Conservation (phyloP, 2,113 vertebrate genomes). For the Macheiramphus alcinus region DNA sequence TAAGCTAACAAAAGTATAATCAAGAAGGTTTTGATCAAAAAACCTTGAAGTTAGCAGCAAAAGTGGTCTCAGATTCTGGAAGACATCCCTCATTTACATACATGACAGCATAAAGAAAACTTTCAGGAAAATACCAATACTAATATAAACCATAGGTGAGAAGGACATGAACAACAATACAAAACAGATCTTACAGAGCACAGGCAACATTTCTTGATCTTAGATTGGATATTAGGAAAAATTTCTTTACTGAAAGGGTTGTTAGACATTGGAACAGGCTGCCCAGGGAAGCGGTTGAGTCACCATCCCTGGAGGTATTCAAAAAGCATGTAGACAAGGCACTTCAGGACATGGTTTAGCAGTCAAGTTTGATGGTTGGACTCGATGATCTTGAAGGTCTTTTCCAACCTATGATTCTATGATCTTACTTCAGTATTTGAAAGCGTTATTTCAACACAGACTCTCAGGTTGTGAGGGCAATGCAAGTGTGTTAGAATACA, state of each 20-base stretch:
- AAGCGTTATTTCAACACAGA: background rate
- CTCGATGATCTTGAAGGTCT: too few relatives aligned
- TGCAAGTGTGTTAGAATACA: background rate
- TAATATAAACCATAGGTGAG: background rate
- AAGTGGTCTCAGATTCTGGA: background rate
- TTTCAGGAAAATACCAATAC: background rate
- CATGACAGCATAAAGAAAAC: background rate
- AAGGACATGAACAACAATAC: background rate
- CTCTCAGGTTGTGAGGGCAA: background rate
- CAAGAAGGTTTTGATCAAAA: background rate
- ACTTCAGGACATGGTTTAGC: too few relatives aligned
- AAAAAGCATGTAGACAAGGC: too few relatives aligned
- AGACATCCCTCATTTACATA: background rate
- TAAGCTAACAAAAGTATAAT: background rate
- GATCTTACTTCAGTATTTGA: background rate
- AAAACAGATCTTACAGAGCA: background rate
- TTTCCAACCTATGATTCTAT: background rate
- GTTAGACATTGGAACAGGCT: too few relatives aligned
- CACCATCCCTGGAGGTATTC: too few relatives aligned
- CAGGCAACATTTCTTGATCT: background rate
- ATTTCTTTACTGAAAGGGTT: too few relatives aligned
- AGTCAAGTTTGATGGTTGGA: too few relatives aligned
- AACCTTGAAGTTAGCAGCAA: background rate
- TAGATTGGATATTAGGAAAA: background rate
- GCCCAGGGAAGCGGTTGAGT: too few relatives aligned